Conservation (phyloP, 1,140 invertebrate species). For the Tetragonula clypearis region DNA sequence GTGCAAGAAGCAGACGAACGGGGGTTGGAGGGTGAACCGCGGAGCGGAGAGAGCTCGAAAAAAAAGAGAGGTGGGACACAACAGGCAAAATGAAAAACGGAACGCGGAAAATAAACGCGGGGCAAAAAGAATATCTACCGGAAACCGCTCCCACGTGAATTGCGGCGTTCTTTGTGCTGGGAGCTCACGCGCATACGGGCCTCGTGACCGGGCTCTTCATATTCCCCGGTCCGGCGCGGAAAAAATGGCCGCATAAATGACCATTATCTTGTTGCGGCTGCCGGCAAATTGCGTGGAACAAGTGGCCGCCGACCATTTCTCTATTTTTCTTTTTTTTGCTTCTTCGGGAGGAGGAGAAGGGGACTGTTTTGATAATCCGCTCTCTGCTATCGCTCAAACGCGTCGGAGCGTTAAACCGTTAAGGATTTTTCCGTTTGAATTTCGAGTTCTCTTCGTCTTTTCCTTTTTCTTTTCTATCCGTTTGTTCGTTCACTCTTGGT, state of each 20-base stretch:
- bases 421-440: slow-evolving; percentile 7
- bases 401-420: neutral
- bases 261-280: slow-evolving; percentile 50
- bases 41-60: neutral
- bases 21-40: neutral
- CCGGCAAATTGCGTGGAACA: slow-evolving; percentile 37
- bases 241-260: slow-evolving; percentile 39
- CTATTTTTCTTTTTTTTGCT: neutral
- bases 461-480: neutral
- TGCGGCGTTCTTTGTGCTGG: slow-evolving; percentile 26
- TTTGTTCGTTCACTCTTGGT: neutral
- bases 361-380: neutral
- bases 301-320: slow-evolving; percentile 9
- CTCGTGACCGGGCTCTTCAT: slow-evolving; percentile 12
- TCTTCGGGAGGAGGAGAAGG: neutral
- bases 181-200: neutral
- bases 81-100: slow-evolving; percentile 46
- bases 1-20: neutral
- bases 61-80: slow-evolving; percentile 5
- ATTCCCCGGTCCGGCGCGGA: neutral
- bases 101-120: slow-evolving; percentile 43
- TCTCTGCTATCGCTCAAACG: no score
- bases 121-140: slow-evolving; percentile 31
- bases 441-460: neutral
- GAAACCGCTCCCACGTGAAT: slow-evolving; percentile 31